Evolutionary conservation across 2,113 vertebrate species (phyloP).

Genomic region (Bungarus multicinctus): DNA sequence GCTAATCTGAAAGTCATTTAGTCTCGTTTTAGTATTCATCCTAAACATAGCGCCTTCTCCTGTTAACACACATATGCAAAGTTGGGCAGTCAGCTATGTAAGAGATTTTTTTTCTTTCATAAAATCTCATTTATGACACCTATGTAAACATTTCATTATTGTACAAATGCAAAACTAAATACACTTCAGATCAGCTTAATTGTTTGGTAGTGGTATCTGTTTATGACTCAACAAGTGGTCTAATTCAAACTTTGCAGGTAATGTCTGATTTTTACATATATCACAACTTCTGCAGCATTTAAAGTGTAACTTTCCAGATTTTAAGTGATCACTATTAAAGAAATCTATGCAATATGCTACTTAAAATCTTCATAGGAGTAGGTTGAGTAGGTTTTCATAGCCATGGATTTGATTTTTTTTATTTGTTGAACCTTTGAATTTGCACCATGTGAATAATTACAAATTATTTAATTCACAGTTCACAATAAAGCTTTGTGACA

Average conservation of each 20-base stretch:
- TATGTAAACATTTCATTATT: constrained; percentile 62
- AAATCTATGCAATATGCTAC: not conserved
- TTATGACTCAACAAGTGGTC: not conserved
- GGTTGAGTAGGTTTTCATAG: not conserved
- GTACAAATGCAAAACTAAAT: not conserved
- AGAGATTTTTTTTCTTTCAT: constrained; percentile 22
- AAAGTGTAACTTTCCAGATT: not conserved
- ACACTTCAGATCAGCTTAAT: constrained; percentile 12
- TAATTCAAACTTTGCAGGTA: constrained; percentile 22
- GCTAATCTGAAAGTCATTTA: constrained; percentile 90
- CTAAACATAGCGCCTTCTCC: constrained; percentile 74
- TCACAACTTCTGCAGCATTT: not conserved
- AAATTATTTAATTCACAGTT: constrained; percentile 29
- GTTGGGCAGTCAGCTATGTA: constrained; percentile 71
- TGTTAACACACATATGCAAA: constrained; percentile 84
- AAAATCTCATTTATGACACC: constrained; percentile 70
- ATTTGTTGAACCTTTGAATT: constrained; percentile 22
- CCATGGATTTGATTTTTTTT: constrained; percentile 4
- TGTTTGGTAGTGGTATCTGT: not conserved
- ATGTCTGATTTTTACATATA: constrained; percentile 17
- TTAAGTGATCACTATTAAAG: not conserved
- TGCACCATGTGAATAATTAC: constrained; percentile 9
- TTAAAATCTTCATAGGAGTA: not conserved
- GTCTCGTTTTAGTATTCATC: constrained; percentile 73
- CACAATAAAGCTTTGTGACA: constrained; percentile 25